These are phyloP conservation scores for Sebastes trivittatus DNA, from an alignment of 2,797 vertebrate species.

Conservation along the genomic window DNA sequence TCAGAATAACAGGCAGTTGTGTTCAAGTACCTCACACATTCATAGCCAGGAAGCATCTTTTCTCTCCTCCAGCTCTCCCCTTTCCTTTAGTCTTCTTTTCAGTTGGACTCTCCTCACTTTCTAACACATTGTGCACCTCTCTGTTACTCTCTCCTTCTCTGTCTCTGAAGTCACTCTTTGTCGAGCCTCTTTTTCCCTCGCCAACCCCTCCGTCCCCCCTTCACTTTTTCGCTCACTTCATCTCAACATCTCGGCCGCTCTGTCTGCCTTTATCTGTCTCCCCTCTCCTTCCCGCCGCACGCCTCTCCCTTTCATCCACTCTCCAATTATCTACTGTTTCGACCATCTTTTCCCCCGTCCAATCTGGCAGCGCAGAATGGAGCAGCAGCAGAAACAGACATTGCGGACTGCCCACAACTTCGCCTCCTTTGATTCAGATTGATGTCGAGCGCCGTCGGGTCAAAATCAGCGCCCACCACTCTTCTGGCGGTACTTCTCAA, in stretches of 20 bases:
- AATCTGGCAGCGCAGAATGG: constrained; percentile 14
- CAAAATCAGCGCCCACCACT: constrained; percentile 22
- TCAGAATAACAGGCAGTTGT: background rate
- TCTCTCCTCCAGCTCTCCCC: background rate
- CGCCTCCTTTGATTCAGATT: constrained; percentile 46
- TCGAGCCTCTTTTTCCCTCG: background rate
- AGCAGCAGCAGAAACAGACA: constrained; percentile 29
- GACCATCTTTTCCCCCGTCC: background rate
- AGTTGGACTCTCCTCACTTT: background rate
- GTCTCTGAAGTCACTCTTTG: background rate
- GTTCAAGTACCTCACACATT: background rate
- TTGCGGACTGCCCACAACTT: constrained; percentile 32
- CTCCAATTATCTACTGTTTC: constrained; percentile 37
- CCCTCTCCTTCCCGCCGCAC: background rate
- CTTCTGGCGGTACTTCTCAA: background rate
- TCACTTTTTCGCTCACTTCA: background rate
- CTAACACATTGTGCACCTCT: background rate
- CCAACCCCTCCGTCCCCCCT: no score
- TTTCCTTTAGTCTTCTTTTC: background rate
- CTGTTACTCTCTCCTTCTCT: background rate
- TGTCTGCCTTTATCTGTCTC: constrained; percentile 7
- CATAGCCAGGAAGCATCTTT: background rate
- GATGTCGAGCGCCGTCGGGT: constrained; percentile 31
- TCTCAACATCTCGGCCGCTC: background rate
- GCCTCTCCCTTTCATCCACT: constrained; percentile 26